phyloP scores from a whole-genome alignment of 1,140 invertebrate genomes.

The Acarapis woodi region DNA sequence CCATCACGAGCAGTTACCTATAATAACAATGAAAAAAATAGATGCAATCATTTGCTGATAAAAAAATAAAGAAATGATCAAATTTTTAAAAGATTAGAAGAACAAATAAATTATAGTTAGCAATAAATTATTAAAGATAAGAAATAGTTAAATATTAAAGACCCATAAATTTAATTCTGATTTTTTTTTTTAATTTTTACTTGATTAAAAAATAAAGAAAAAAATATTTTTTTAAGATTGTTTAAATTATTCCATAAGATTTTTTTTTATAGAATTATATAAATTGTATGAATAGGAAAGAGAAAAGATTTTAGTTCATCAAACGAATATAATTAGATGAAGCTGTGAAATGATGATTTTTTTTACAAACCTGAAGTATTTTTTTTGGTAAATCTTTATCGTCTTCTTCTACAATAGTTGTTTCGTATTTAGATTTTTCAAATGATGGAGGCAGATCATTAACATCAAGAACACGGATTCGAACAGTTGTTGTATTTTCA shows the following conservation, averaged over 20 bases:
- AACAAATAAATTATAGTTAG: neutral
- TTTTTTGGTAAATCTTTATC: constrained; percentile 24
- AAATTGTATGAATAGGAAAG: no score
- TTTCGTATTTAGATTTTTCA: constrained; percentile 32
- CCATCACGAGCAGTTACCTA: constrained; percentile 83
- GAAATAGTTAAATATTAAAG: neutral
- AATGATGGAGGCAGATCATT: constrained; percentile 54
- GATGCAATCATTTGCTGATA: no score
- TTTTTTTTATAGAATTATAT: no score
- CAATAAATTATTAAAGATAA: neutral
- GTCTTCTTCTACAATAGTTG: constrained; percentile 32
- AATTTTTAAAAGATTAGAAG: constrained; percentile 3
- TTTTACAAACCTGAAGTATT: constrained; percentile 29
- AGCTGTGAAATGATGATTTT: no score
- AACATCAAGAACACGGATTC: constrained; percentile 35
- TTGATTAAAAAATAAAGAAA: no score
- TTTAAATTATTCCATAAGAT: no score
- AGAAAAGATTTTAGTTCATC: no score
- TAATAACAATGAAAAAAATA: no score
- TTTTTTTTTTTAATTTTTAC: no score
- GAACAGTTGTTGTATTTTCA: constrained; percentile 44
- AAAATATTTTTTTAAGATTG: no score
- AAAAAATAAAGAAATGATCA: constrained; percentile 8
- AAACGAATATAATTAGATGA: no score
- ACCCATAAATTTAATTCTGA: no score